Evolutionary conservation across 2,113 vertebrate genomes (phyloP).

Genomic region (Gymnorhina tibicen): DNA sequence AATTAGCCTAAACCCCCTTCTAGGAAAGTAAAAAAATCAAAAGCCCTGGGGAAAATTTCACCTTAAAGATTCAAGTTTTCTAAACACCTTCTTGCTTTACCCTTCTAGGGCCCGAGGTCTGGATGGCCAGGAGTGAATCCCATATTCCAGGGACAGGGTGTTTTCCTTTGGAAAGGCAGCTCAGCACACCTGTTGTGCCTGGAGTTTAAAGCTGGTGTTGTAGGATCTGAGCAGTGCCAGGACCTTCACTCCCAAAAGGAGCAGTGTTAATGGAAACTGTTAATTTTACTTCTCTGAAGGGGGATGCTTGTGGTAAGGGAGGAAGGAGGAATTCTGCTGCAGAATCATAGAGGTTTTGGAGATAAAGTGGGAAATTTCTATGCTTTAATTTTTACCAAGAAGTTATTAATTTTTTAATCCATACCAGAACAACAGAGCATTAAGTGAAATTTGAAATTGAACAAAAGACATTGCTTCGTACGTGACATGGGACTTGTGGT

Average conservation of each 20-base stretch:
- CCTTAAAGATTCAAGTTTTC: neutral
- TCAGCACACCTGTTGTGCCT: neutral
- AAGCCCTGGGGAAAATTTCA: neutral
- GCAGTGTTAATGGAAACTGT: neutral
- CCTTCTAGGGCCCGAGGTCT: fast-evolving
- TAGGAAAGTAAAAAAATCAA: neutral
- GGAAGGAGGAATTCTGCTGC: neutral
- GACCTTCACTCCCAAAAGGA: neutral
- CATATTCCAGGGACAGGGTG: neutral
- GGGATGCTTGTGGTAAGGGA: neutral
- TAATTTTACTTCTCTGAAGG: neutral
- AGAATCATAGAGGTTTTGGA: neutral
- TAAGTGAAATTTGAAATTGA: neutral
- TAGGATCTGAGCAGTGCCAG: neutral
- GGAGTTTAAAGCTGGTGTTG: neutral
- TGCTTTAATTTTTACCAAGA: neutral
- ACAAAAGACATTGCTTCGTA: neutral
- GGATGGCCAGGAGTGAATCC: neutral
- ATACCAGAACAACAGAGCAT: neutral
- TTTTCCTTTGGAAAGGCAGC: neutral
- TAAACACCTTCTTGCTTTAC: fast-evolving
- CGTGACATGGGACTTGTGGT: fast-evolving
- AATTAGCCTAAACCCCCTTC: neutral
- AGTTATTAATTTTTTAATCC: neutral
- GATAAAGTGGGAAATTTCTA: fast-evolving